A percentile compares a stretch with the other conserved stretches of the same genome.
These are phyloP conservation scores for Zelleria hepariella DNA, from an alignment of 2,888 invertebrate species.

Conservation along the genomic window DNA sequence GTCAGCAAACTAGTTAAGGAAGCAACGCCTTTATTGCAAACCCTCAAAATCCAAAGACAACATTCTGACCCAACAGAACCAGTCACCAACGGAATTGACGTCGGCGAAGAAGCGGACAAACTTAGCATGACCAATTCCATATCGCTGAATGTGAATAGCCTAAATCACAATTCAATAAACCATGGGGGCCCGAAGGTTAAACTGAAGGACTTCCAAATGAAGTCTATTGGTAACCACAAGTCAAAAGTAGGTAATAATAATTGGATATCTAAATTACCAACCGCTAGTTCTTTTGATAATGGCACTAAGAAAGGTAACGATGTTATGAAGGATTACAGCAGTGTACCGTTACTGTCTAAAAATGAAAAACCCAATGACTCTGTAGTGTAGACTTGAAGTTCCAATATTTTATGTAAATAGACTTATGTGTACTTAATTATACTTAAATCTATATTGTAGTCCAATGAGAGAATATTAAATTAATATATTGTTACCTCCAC, in stretches of 20 bases:
- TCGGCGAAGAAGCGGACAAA: conserved; percentile 38
- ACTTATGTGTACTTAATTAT: conserved; percentile 9
- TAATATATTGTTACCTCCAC: neutral
- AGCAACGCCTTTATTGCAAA: conserved; percentile 48
- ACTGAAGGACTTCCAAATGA: conserved; percentile 50
- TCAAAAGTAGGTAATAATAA: conserved; percentile 62
- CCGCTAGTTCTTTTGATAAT: conserved; percentile 61
- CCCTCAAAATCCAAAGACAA: conserved; percentile 48
- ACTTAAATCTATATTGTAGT: neutral
- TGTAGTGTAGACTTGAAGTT: conserved; percentile 27
- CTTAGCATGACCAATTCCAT: conserved; percentile 49
- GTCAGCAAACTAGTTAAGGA: conserved; percentile 47
- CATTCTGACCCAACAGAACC: conserved; percentile 51
- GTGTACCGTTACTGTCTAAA: conserved; percentile 60
- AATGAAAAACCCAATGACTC: conserved; percentile 59
- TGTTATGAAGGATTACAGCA: conserved; percentile 60
- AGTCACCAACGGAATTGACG: conserved; percentile 46
- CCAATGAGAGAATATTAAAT: neutral
- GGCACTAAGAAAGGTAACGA: conserved; percentile 47
- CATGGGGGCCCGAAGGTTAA: conserved; percentile 52
- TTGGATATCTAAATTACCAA: conserved; percentile 59
- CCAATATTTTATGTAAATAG: conserved; percentile 2
- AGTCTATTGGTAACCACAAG: conserved; percentile 46
- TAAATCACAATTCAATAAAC: conserved; percentile 45
- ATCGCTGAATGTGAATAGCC: conserved; percentile 50